Conservation (phyloP, 2,888 invertebrate genomes). For the Branchellion lobata region DNA sequence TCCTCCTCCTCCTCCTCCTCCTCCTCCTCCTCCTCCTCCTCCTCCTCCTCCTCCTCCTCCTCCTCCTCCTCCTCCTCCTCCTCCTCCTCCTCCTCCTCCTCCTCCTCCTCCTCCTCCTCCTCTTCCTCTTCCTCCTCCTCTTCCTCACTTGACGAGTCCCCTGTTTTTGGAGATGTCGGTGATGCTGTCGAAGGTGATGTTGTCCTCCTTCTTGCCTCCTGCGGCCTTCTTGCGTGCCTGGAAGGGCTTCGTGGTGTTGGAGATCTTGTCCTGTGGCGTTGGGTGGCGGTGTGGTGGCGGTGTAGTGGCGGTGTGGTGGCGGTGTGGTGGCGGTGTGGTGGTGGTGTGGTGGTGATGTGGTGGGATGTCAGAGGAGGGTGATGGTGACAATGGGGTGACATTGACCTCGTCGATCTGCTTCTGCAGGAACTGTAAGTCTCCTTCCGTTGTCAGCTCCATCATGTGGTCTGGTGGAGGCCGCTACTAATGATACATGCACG, state of each 20-base stretch:
- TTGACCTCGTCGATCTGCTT: slow-evolving; percentile 46
- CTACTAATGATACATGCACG: not conserved
- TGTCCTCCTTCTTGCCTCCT: not conserved
- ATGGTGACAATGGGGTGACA: not conserved
- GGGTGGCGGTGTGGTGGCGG: no score
- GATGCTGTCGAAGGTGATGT: not conserved
- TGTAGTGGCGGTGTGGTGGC: no score
- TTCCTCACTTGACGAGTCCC: no score
- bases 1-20: not conserved
- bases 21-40: not conserved
- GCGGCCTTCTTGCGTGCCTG: not conserved
- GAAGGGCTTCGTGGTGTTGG: not conserved
- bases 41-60: no score
- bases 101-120: not conserved
- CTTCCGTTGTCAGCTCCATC: slow-evolving; percentile 50
- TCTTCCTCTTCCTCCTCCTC: no score
- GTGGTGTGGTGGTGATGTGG: no score
- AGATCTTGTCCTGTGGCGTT: not conserved
- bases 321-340: no score
- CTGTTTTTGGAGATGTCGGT: no score
- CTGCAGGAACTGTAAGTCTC: slow-evolving; percentile 51
- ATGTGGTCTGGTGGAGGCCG: slow-evolving; percentile 22
- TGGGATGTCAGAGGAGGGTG: no score
- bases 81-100: not conserved
- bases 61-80: not conserved